Evolutionary conservation across 2,888 invertebrate genomes (phyloP), one percentile per base, ranked within the genome.

Genomic region (Dynastes grantii): DNA sequence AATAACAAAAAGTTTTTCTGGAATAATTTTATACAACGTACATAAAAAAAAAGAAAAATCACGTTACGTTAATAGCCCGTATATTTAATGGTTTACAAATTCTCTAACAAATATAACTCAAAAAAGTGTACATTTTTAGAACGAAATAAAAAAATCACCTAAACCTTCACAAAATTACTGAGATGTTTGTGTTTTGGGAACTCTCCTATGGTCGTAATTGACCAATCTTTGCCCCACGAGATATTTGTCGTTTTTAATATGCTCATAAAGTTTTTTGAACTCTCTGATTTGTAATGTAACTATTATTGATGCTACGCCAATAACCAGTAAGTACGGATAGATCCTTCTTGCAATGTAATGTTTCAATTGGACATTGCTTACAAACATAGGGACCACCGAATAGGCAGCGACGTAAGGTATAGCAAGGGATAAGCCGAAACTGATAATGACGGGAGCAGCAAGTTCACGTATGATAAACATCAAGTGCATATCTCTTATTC

Each of bases 201-300:
- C 92, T 84, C 93, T 91, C 83, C 94, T 91, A 87, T 96, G 95
- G 88, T 99, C 97, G 90, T 99, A 99, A 90, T 99, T 99, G 40
- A 99, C 98, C 82, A 99, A 92, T 83, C 98, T 92, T 85, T 98
- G 96, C 0, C 99, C 99, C 13, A 99, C 98, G 70, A 99, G 92
- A 90, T 99, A 98, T 90, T 98, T 99, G 90, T 99, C 99, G 90
- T 99, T 99, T 90, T 98, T 98, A 86, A 99, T 99, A 89, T 98
- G 98, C 88, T 98, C 97, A 88, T 98, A 98, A 22, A 99, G 90
- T 85, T 97, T 96, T 85, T 94, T 94, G 90, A 99, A 97, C 88
- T 99, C 98, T 77, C 95, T 93, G 78, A 98, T 94, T 92, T 99
- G 97, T 86, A 98, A 95, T 81, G 92, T 92, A 77, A 96, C 90